Base-by-base conservation (phyloP, 2,888 invertebrate species). In the Tiliacea aurago region DNA sequence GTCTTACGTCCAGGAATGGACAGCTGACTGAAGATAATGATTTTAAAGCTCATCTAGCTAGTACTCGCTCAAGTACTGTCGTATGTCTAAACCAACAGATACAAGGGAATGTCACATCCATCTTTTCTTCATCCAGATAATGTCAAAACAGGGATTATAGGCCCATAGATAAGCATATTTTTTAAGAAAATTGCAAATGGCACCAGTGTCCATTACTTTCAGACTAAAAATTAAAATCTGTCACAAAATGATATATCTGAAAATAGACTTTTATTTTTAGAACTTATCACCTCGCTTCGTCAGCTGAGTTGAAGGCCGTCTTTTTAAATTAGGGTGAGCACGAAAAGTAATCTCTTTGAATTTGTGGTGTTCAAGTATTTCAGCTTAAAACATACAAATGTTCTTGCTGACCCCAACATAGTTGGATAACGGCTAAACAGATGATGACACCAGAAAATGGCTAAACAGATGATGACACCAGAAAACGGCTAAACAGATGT, bases 101-200 rank as follows among this genome's bases (percentile, higher is more conserved):
- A 83, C 83, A 70, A 82, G 70, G 67, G 77, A 84, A 84, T 84
- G 88, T 87, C 87, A 86, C 90, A 90, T 90, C 86, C 87, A 91
- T 91, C 90, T 90, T 87, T 82, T 83, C 83, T 81, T 84, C 78
- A 87, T 85, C 84, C 73, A 59, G 89, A 90, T 90, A 87, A 87
- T 33, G 89, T 88, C 91, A 87, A 84, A 90, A 85, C 74, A 82
- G 70, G 85, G 83, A 87, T 88, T 87, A 81, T 63, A 73, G 70
- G 65, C 63, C 76, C 74, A 77, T 76, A 76, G 86, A 87, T 86
- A 87, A 87, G 80, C 47, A 70, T 56, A 70, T 77, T 78, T 77
- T 80, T 66, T 11, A 75, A 78, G 61, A 78, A 70, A 49, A 72
- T 78, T 71, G 67, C 37, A 66, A 78, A 80, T 70, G 75, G 37